Evolutionary conservation across 2,888 invertebrate species (phyloP).

Genomic region (Sicus ferrugineus): DNA sequence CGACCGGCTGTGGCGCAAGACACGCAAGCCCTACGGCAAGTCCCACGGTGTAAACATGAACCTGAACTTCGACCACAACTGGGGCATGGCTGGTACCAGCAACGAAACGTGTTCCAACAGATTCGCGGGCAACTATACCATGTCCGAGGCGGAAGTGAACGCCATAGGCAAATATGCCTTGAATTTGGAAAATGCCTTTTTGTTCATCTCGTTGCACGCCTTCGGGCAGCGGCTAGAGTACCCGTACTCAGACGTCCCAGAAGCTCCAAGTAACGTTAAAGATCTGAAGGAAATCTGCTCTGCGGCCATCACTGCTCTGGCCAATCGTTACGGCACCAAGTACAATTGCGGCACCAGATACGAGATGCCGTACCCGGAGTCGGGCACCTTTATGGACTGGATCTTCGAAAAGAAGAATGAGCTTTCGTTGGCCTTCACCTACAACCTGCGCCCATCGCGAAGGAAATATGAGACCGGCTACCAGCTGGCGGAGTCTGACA

Average conservation of each 20-base stretch:
- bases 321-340: conserved; percentile 60
- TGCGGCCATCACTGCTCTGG: conserved; percentile 52
- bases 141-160: conserved; percentile 75
- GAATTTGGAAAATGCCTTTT: conserved; percentile 27
- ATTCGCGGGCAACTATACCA: conserved; percentile 73
- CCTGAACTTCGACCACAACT: conserved; percentile 78
- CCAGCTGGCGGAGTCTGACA: conserved; percentile 71
- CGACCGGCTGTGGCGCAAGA: conserved; percentile 74
- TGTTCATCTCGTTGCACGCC: conserved; percentile 79
- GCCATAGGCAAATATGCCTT: background rate
- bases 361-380: conserved; percentile 66
- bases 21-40: conserved; percentile 66
- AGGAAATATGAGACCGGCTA: conserved; percentile 67
- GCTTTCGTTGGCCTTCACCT: conserved; percentile 69
- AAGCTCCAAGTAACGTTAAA: conserved; percentile 66
- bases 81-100: conserved; percentile 71
- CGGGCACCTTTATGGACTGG: conserved; percentile 73
- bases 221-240: conserved; percentile 75
- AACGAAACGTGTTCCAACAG: conserved; percentile 69
- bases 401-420: conserved; percentile 66
- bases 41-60: conserved; percentile 79
- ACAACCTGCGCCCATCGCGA: conserved; percentile 67
- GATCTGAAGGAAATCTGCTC: conserved; percentile 63
- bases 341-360: conserved; percentile 65
- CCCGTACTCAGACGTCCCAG: too few relatives aligned